A percentile compares a stretch with the other conserved stretches of the same genome.
Evolutionary conservation across 2,797 vertebrate species (phyloP).

Genomic region (Enteromius anoplus): DNA sequence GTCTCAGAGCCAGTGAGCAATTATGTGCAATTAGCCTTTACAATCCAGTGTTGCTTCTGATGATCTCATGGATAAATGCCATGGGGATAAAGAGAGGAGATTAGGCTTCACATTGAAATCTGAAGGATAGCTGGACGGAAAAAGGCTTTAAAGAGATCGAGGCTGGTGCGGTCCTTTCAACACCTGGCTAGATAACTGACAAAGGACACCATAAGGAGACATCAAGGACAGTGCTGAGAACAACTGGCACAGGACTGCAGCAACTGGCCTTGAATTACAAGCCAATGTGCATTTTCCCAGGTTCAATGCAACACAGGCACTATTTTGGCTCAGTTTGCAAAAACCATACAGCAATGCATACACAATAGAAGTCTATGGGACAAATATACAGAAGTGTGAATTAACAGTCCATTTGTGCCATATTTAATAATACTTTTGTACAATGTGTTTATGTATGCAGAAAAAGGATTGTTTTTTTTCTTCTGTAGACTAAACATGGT

Average conservation of each 20-base stretch:
- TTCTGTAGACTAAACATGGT: background rate
- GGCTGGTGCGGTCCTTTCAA: conserved; percentile 38
- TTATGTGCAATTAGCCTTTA: conserved; percentile 60
- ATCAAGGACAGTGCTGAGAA: conserved; percentile 30
- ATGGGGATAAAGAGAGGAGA: conserved; percentile 43
- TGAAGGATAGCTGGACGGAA: conserved; percentile 43
- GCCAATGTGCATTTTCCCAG: background rate
- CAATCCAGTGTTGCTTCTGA: conserved; percentile 48
- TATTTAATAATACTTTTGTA: background rate
- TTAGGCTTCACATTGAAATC: conserved; percentile 49
- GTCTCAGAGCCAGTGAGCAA: conserved; percentile 49
- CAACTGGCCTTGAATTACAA: conserved; percentile 15
- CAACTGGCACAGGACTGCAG: background rate
- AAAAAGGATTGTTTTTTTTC: background rate
- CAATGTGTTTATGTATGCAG: background rate
- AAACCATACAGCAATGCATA: background rate
- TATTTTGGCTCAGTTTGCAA: background rate
- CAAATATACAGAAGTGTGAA: background rate
- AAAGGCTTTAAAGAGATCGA: conserved; percentile 53
- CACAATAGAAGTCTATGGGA: background rate
- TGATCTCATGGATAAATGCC: conserved; percentile 56
- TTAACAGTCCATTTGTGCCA: background rate
- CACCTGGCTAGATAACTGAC: conserved; percentile 42
- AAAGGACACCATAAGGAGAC: conserved; percentile 42
- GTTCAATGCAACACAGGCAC: background rate